Base-by-base conservation (phyloP, 2,113 vertebrate species). In the Tragulus kanchil region DNA sequence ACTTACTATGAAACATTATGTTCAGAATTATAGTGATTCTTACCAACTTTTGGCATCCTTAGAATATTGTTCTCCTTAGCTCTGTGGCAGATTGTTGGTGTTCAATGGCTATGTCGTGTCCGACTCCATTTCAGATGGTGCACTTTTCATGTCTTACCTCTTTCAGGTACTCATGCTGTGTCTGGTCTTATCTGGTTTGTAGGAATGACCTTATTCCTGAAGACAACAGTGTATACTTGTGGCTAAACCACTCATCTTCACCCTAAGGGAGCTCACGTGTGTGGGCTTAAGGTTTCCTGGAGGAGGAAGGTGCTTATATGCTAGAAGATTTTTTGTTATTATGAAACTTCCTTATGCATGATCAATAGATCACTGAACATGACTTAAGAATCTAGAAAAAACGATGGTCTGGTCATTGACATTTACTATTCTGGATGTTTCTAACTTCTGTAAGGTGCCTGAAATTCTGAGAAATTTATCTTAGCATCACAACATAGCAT, bases 361-460 rank as follows among this genome's bases (percentile, higher is more conserved):
- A 67, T 69, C 87, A 84, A 64, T 71, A 8, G 8, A 45, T 69
- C 23, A 77, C 58, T 95, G 31, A 93, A 52, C 25, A 6, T 10
- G 13, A 81, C 65, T 94, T 64, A 17, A 62, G 31, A 92, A 85
- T 78, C 7, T 86, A 67, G 8, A 45, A 93, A 96, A 67, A 4
- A 3, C 1, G 15, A 25, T 71, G 28, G 48, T 89, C 19, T 25
- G 52, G 4, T 42, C 6, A 1, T 84, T 95, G 79, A 21, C n/a
- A 93, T 26, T 91, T 65, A 50, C 28, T 94, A 1, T 91, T 19
- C 16, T 59, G 36, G n/a, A 79, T 90, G 42, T 93, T 65, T 91
- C n/a, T 84, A 36, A 54, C 84, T 87, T 89, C 90, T 45, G 65
- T 54, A 23, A 94, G 89, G 61, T 79, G 67, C 48, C 65, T 89